Percentiles rank a stretch among this genome's conserved stretches.
phyloP scores from a whole-genome alignment of 2,888 invertebrate genomes.

The Stictocephala bisonia region DNA sequence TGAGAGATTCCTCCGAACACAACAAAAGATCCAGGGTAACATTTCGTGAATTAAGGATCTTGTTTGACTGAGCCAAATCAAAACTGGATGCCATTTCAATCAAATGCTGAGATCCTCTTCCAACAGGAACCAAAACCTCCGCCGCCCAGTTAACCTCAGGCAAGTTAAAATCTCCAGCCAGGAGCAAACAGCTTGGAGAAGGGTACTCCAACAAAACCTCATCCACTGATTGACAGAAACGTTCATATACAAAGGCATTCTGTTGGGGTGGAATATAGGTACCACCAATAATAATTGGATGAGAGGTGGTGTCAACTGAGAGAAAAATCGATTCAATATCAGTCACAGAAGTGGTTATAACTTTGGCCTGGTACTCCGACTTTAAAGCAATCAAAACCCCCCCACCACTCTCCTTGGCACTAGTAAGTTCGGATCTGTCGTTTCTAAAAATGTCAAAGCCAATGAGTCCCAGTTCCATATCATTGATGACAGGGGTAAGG shows the following conservation, averaged over 20 bases:
- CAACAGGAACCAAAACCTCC: neutral
- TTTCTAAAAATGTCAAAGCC: slow-evolving; percentile 5
- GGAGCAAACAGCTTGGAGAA: neutral
- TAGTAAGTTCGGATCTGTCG: neutral
- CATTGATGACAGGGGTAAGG: slow-evolving; percentile 17
- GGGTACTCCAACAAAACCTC: neutral
- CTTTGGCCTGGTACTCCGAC: neutral
- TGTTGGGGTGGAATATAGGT: slow-evolving; percentile 18
- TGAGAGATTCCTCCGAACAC: neutral
- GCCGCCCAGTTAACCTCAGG: slow-evolving; percentile 8
- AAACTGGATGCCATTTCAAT: slow-evolving; percentile 3
- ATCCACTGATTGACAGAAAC: neutral
- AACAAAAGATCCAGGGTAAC: slow-evolving; percentile 7
- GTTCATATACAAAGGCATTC: neutral
- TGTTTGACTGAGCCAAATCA: neutral
- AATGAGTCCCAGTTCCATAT: neutral
- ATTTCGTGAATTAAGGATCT: neutral
- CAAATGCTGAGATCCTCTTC: neutral
- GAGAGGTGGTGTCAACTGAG: neutral
- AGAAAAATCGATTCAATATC: neutral
- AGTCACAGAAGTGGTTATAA: neutral
- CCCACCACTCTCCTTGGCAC: slow-evolving; percentile 9
- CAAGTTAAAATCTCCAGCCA: slow-evolving; percentile 12
- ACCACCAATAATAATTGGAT: slow-evolving; percentile 19
- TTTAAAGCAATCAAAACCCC: neutral